Percentiles rank a stretch among this genome's conserved stretches.
Evolutionary conservation across 2,888 invertebrate genomes (phyloP).

Genomic region (Conistra vaccinii): DNA sequence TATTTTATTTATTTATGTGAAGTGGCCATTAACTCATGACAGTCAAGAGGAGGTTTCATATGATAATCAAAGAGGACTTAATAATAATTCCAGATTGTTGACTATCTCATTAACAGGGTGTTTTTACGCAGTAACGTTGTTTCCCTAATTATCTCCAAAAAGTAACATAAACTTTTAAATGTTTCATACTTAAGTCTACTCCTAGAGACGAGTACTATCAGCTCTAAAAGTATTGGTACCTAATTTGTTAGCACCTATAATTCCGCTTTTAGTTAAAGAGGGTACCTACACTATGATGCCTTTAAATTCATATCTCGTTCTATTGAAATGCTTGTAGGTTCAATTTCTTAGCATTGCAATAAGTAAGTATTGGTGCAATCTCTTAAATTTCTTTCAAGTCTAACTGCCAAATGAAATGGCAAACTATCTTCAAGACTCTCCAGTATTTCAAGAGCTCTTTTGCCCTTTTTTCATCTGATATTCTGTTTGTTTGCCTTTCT

Average conservation of each 20-base stretch:
- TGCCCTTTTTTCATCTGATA: constrained; percentile 32
- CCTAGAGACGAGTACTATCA: too few species aligned
- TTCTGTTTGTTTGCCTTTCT: constrained; percentile 31
- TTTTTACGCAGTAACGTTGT: too few species aligned
- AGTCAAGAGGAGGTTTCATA: too few species aligned
- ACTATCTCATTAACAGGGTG: too few species aligned
- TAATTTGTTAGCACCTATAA: background rate
- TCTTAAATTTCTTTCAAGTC: constrained; percentile 29
- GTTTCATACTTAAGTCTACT: too few species aligned
- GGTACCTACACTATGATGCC: background rate
- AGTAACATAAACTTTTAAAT: too few species aligned
- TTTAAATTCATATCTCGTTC: constrained; percentile 1
- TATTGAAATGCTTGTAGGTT: constrained; percentile 5
- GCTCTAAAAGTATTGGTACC: too few species aligned
- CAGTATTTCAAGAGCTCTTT: constrained; percentile 23
- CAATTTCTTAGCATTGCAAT: constrained; percentile 10
- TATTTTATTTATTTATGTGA: too few species aligned
- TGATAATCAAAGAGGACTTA: too few species aligned
- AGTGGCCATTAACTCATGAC: too few species aligned
- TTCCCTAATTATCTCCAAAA: too few species aligned
- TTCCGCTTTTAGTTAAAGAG: background rate
- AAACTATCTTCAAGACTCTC: constrained; percentile 32
- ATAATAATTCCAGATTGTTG: too few species aligned
- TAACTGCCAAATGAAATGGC: constrained; percentile 28
- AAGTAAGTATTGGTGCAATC: constrained; percentile 1